These are phyloP conservation scores for Miltochrista miniata DNA, from an alignment of 2,888 invertebrate species.

Conservation along the genomic window DNA sequence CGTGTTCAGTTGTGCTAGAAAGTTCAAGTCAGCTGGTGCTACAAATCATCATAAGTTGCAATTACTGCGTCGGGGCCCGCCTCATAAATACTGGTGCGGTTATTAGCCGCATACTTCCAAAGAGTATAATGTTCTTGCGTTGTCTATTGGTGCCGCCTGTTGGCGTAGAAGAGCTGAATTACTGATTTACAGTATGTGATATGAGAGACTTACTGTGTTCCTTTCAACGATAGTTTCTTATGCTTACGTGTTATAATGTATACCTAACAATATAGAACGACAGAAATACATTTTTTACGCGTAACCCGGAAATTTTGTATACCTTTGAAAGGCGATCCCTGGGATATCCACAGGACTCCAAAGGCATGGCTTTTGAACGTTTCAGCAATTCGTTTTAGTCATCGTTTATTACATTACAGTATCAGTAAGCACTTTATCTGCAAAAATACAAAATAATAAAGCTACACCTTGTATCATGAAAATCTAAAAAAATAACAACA, in stretches of 20 bases:
- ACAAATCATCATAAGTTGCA: constrained; percentile 78
- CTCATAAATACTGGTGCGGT: constrained; percentile 63
- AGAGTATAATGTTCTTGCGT: constrained; percentile 44
- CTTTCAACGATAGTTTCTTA: not conserved
- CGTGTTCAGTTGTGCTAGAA: constrained; percentile 38
- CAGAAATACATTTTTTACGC: too few relatives aligned
- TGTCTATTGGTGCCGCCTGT: constrained; percentile 38
- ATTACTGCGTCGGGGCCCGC: constrained; percentile 57
- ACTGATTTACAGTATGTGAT: not conserved
- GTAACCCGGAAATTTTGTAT: too few relatives aligned
- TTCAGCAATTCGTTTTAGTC: too few relatives aligned
- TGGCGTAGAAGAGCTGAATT: constrained; percentile 1
- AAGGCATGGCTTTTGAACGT: too few relatives aligned
- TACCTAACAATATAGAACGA: too few relatives aligned
- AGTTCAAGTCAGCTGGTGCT: constrained; percentile 56
- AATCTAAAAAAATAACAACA: constrained; percentile 24
- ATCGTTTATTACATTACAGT: not conserved
- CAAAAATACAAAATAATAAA: not conserved
- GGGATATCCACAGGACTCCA: too few relatives aligned
- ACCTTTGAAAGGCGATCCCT: too few relatives aligned
- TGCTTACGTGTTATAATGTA: not conserved
- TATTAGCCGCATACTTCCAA: constrained; percentile 76
- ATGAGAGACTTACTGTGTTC: not conserved
- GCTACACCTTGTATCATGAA: constrained; percentile 5
- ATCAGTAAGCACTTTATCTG: not conserved